These are phyloP conservation scores for Sebastes diaconus DNA, from an alignment of 2,797 vertebrate species.

Conservation along the genomic window DNA sequence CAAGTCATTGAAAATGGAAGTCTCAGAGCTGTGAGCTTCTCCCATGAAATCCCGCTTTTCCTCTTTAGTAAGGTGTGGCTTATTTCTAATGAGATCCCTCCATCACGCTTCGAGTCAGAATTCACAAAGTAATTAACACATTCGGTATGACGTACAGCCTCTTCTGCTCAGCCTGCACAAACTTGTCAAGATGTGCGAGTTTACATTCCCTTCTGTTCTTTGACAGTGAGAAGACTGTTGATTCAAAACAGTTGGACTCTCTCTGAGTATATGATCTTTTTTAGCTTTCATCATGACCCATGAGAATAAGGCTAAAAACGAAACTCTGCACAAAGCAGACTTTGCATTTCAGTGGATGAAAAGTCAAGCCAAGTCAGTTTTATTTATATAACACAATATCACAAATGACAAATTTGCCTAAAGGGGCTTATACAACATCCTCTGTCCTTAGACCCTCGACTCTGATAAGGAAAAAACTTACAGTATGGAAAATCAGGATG, in stretches of 20 bases:
- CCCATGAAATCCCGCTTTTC: conserved; percentile 69
- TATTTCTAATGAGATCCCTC: conserved; percentile 65
- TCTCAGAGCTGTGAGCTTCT: conserved; percentile 58
- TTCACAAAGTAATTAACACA: conserved; percentile 68
- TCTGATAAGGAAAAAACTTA: not conserved
- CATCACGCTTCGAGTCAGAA: conserved; percentile 42
- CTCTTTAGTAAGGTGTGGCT: conserved; percentile 58
- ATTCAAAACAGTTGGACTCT: not conserved
- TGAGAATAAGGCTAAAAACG: not conserved
- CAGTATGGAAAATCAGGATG: not conserved
- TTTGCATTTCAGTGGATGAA: not conserved
- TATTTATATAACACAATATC: not conserved
- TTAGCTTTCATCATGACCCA: not conserved
- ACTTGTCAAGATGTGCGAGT: conserved; percentile 30
- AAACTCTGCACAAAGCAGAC: not conserved
- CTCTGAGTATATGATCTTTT: not conserved
- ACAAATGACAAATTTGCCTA: not conserved
- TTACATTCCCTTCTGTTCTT: not conserved
- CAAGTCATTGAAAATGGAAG: conserved; percentile 73
- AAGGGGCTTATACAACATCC: not conserved
- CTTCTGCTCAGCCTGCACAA: conserved; percentile 13
- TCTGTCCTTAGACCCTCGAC: not conserved
- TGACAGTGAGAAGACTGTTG: not conserved
- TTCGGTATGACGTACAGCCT: conserved; percentile 17
- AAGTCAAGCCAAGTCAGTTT: not conserved